Base-by-base conservation (phyloP, 2,888 invertebrate species). In the Leistus spinibarbis region DNA sequence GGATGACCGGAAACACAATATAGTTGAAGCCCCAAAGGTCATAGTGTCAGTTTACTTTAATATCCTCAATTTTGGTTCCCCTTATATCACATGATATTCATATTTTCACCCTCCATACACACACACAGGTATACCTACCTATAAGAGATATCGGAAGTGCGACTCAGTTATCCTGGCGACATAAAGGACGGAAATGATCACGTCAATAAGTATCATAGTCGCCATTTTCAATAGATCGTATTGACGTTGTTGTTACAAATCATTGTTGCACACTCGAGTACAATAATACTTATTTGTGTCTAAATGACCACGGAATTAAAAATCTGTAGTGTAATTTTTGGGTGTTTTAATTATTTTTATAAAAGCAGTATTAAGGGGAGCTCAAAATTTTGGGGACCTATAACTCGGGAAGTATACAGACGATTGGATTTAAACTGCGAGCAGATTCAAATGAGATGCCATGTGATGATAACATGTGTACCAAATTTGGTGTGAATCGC, bases 71-170 rank as follows among this genome's bases (percentile, higher is more conserved):
- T 60, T 22, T 17, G 19, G 19, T 4, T 22, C 22, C 4, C 19
- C 60, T 16, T 60, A 10, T 60, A 60, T 60, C 19, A 60, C 20
- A 60, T 60, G 19, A 60, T 60, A 60, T 60, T 60, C 60, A 60
- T 60, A 60, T 60, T 60, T 17, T 20, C 60, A 60, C 20, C 22
- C 60, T 19, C 17, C 22, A 20, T 19, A 60, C 60, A 19, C 3
- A 19, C 3, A 7, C 60, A 60, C 10, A 60, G 60, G 22, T 60
- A 60, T 17, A 20, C n/a, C n/a, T n/a, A n/a, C n/a, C n/a, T n/a
- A n/a, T 7, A 17, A 20, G 20, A 60, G 4, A 60, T 60, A 60
- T 20, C 60, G 60, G 60, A 60, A 60, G 60, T 60, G 22, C 60
- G 22, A 60, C 19, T 60, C 60, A 60, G 60, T 60, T 60, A 19